Evolutionary conservation across 2,888 invertebrate genomes (phyloP).

Genomic region (Ophioninae sp.): DNA sequence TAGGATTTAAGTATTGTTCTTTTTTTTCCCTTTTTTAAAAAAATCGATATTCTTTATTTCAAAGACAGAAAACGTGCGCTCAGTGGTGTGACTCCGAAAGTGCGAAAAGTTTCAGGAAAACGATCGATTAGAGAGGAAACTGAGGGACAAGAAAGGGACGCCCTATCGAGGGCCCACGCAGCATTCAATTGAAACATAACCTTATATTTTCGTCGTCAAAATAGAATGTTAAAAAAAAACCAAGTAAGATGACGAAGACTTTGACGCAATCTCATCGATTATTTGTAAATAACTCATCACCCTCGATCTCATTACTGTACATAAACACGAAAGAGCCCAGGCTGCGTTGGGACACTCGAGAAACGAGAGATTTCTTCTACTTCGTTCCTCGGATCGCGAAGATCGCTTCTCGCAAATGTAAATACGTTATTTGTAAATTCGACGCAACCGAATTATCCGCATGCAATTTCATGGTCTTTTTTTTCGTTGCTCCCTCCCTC

Average conservation of each 20-base stretch:
- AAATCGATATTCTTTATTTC: slow-evolving; percentile 29
- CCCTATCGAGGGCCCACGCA: background rate
- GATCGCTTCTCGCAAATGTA: slow-evolving; percentile 6
- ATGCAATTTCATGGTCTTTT: background rate
- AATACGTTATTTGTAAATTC: background rate
- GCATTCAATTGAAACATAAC: slow-evolving; percentile 13
- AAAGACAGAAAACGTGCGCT: background rate
- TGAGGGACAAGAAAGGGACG: background rate
- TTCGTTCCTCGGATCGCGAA: background rate
- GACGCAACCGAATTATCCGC: background rate
- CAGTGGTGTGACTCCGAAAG: background rate
- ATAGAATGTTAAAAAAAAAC: background rate
- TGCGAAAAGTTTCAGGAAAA: background rate
- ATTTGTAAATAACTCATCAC: slow-evolving; percentile 71
- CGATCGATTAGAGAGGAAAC: background rate
- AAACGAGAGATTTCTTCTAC: background rate
- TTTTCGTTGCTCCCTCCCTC: background rate
- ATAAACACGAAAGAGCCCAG: slow-evolving; percentile 38
- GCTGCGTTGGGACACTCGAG: background rate
- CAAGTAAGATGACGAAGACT: background rate
- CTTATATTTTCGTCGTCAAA: slow-evolving; percentile 7
- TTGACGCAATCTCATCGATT: slow-evolving; percentile 59
- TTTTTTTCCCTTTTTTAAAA: slow-evolving; percentile 21
- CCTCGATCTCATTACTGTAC: slow-evolving; percentile 42
- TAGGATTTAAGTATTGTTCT: slow-evolving; percentile 48